These are phyloP conservation scores for Paraplagusia blochii DNA, from an alignment of 2,113 vertebrate genomes.

Conservation along the genomic window DNA sequence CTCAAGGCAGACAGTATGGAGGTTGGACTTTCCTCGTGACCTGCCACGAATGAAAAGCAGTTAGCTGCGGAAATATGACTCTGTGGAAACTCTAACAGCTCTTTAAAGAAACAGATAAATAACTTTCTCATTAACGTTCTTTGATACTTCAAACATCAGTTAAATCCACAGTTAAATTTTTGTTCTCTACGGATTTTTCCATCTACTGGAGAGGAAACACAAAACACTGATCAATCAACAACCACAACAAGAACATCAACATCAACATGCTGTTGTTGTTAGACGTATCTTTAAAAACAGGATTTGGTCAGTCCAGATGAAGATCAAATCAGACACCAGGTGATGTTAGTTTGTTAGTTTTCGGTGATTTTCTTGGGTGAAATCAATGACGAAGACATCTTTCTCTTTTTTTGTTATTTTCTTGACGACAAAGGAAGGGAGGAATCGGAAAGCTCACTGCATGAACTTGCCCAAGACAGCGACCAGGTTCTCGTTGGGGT, in stretches of 20 bases:
- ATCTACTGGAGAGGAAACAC: background rate
- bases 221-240: background rate
- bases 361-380: constrained; percentile 10
- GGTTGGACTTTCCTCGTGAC: constrained; percentile 77
- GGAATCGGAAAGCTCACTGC: constrained; percentile 57
- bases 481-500: constrained; percentile 36
- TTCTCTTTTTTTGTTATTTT: constrained; percentile 6
- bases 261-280: background rate
- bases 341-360: constrained; percentile 6
- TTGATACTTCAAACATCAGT: too few relatives aligned
- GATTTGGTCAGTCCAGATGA: background rate
- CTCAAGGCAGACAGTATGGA: constrained; percentile 78
- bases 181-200: background rate
- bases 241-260: background rate
- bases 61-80: constrained; percentile 71
- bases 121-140: too few relatives aligned
- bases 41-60: constrained; percentile 78
- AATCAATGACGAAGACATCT: background rate
- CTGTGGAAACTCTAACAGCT: too few relatives aligned
- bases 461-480: constrained; percentile 53
- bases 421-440: constrained; percentile 7
- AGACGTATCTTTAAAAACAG: background rate
- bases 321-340: background rate
- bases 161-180: too few relatives aligned
- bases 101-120: too few relatives aligned